Percentiles rank a stretch among this genome's conserved stretches.
Evolutionary conservation across 2,113 vertebrate genomes (phyloP).

Genomic region (Charadrius vociferus): DNA sequence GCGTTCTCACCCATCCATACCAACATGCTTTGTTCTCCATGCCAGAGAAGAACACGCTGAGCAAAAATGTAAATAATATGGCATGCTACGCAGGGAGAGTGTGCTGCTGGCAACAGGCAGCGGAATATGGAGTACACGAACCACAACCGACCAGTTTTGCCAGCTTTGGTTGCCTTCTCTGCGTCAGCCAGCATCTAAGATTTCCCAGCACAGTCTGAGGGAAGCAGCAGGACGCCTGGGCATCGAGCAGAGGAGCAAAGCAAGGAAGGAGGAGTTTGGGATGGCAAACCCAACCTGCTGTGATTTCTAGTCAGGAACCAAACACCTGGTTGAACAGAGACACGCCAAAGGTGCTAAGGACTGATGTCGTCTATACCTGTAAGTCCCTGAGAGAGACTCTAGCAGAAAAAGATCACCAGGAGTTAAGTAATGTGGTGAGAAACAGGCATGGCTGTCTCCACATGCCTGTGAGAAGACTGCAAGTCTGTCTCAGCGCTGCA

Average conservation of each 20-base stretch:
- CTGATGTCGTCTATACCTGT: neutral
- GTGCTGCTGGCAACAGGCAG: neutral
- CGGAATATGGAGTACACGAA: neutral
- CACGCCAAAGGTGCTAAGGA: neutral
- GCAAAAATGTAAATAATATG: conserved; percentile 22
- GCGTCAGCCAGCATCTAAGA: neutral
- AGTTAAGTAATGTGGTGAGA: neutral
- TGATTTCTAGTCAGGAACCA: neutral
- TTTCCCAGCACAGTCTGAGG: neutral
- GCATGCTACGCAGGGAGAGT: neutral
- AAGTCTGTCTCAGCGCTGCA: neutral
- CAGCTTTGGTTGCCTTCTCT: neutral
- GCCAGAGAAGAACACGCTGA: neutral
- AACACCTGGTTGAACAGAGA: neutral
- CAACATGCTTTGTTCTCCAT: conserved; percentile 30
- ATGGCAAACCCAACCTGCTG: neutral
- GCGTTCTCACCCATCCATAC: conserved; percentile 7
- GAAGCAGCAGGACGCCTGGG: neutral
- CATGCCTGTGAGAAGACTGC: neutral
- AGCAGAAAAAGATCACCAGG: neutral
- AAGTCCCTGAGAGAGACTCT: neutral
- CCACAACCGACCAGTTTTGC: neutral
- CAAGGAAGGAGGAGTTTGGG: neutral
- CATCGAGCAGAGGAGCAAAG: neutral
- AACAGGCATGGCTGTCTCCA: neutral